phyloP scores from a whole-genome alignment of 2,113 vertebrate species.

The Pituophis catenifer region DNA sequence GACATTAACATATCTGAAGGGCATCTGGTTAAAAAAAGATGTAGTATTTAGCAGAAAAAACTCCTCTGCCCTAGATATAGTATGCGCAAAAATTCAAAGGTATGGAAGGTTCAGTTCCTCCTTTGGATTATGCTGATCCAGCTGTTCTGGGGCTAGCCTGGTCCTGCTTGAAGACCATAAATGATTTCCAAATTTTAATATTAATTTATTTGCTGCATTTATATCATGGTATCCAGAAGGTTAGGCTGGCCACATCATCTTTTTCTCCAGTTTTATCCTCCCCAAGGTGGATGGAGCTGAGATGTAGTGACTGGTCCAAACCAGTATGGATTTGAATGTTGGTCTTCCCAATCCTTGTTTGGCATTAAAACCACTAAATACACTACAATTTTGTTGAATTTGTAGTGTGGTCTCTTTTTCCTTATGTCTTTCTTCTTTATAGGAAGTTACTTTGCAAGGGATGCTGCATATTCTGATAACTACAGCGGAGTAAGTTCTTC shows the following conservation, averaged over 20 bases:
- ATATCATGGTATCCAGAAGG: not conserved
- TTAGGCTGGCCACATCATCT: not conserved
- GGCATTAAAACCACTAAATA: not conserved
- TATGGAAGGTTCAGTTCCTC: not conserved
- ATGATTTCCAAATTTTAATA: not conserved
- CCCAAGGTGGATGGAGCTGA: not conserved
- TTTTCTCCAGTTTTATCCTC: not conserved
- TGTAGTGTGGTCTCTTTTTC: not conserved
- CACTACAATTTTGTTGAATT: not conserved
- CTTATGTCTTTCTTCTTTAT: conserved; percentile 31
- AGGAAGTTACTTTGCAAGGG: conserved; percentile 93
- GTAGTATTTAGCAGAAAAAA: not conserved
- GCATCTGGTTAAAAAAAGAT: not conserved
- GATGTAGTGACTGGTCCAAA: not conserved
- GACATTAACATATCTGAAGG: not conserved
- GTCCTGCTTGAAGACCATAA: not conserved
- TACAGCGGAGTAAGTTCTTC: conserved; percentile 54
- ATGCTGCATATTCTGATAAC: conserved; percentile 81
- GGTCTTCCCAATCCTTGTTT: not conserved
- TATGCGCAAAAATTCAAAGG: not conserved
- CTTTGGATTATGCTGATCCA: not conserved
- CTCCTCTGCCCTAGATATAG: not conserved
- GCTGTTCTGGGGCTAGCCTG: not conserved
- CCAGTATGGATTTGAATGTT: not conserved
- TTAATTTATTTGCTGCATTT: not conserved